Base-by-base conservation (phyloP, 1,140 invertebrate genomes). In the Glossosoma conforme region DNA sequence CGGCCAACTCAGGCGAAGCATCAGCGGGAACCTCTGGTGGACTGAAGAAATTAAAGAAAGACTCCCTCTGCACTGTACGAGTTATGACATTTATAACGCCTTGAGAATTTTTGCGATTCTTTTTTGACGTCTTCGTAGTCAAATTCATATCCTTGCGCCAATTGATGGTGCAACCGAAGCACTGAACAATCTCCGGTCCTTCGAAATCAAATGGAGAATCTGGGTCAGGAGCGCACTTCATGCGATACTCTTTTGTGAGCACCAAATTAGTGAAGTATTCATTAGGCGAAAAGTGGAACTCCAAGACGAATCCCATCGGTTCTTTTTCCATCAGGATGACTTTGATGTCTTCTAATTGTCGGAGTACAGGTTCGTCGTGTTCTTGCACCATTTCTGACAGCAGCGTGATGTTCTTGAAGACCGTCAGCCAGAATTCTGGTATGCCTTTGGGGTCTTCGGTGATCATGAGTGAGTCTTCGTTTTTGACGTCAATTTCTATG, bases 1-100 rank as follows among this genome's bases (percentile, higher is more conserved):
- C 56, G n/a, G 51, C 41, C 18, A 54, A 45, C 22, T 57, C 55
- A n/a, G 33, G 25, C 1, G 55, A 52, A 6, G 49, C 38, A 18
- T 42, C 48, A 42, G 20, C 15, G 20, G 56, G 56, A 42, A 58
- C 56, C 36, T 58, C 68, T 46, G 94, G 93, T 28, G 95, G 93
- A 58, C 78, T 84, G 75, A 99, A 99, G 80, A 99, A 99, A 71
- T 98, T 98, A 77, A 99, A 99, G 77, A 99, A 99, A 0, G 95
- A 98, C 68, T 91, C 89, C 44, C 87, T 89, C 60, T 87, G 87
- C 44, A 97, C 89, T 50, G 88, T 91, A 79, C 98, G 98, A 8
- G 89, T 93, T 38, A 98, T 84, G 20, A 90, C 95, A 63, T 94
- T 83, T 52, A 92, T 86, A 6, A 89, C 86, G 47, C 93, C 94